Base-by-base conservation (phyloP, 2,888 invertebrate species). In the Brenthis ino region DNA sequence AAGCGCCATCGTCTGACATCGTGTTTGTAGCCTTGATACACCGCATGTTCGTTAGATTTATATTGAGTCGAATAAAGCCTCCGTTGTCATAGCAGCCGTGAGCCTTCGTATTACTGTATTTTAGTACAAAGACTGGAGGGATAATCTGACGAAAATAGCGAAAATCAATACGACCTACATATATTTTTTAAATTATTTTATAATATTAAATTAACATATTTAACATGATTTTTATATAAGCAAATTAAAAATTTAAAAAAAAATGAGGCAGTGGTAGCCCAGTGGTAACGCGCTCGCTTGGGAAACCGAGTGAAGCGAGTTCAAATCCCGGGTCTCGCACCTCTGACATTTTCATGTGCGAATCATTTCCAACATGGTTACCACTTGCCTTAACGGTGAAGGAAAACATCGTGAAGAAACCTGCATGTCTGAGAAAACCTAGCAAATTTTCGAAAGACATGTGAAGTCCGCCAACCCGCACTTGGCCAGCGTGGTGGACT, bases 1-100 rank as follows among this genome's bases (percentile, higher is more conserved):
- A 85, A 86, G 85, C 83, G 81, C 80, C 82, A 84, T 83, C 79
- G 82, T 82, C 81, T 87, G 85, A 86, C 85, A 81, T 77, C 79
- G 81, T 82, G 80, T 86, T 84, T 82, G 83, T 81, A 80, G 78
- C 79, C 79, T 79, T 80, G 81, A 84, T 82, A 83, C 80, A 79
- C 79, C 79, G 80, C 79, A 79, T 82, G 82, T 81, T 76, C 71
- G 74, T 77, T 82, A 79, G 83, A 86, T 86, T 84, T 82, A 82
- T 80, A 79, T 77, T 76, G 75, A 76, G 77, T 76, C 67, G 66
- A 75, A 63, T 72, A 66, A 76, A 73, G 67, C 76, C 75, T 77
- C 72, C 72, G 73, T 78, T 76, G 76, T 74, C 73, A 77, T 76
- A 76, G 76, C 74, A 75, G 73, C 72, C 33, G 20, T 47, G 68